Conservation (phyloP, 2,888 invertebrate species). For the Drosophila cognata region DNA sequence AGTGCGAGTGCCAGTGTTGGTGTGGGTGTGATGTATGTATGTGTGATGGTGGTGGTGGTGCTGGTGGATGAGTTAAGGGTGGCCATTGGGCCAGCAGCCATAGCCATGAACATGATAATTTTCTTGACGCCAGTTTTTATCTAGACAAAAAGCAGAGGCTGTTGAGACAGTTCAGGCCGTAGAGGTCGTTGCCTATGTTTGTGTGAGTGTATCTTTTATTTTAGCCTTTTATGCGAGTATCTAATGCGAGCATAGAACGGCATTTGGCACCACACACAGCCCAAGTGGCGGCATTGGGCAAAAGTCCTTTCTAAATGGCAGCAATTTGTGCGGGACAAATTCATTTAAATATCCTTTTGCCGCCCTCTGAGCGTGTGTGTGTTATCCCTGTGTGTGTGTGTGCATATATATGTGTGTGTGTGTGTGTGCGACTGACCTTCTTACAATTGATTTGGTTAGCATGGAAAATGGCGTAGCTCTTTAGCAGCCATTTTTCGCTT, state of each 20-base stretch:
- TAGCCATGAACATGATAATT: constrained; percentile 79
- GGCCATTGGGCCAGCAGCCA: constrained; percentile 45
- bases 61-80: background rate
- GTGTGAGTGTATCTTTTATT: constrained; percentile 80
- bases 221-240: constrained; percentile 77
- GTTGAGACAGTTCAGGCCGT: constrained; percentile 23
- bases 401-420: constrained; percentile 1
- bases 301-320: constrained; percentile 73
- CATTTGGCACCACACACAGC: constrained; percentile 79
- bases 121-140: constrained; percentile 81
- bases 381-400: background rate
- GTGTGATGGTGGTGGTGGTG: background rate
- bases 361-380: constrained; percentile 16
- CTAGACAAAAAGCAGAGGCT: constrained; percentile 65
- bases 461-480: constrained; percentile 48
- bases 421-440: constrained; percentile 60
- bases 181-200: constrained; percentile 47
- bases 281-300: constrained; percentile 74
- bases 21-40: background rate
- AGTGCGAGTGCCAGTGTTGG: background rate
- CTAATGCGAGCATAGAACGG: constrained; percentile 74
- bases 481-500: constrained; percentile 64
- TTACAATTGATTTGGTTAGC: constrained; percentile 72
- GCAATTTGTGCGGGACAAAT: constrained; percentile 82
- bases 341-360: constrained; percentile 77